A percentile compares a stretch with the other conserved stretches of the same genome.
Evolutionary conservation across 2,113 vertebrate species (phyloP).

Genomic region (Ophthalmolycus amberensis): DNA sequence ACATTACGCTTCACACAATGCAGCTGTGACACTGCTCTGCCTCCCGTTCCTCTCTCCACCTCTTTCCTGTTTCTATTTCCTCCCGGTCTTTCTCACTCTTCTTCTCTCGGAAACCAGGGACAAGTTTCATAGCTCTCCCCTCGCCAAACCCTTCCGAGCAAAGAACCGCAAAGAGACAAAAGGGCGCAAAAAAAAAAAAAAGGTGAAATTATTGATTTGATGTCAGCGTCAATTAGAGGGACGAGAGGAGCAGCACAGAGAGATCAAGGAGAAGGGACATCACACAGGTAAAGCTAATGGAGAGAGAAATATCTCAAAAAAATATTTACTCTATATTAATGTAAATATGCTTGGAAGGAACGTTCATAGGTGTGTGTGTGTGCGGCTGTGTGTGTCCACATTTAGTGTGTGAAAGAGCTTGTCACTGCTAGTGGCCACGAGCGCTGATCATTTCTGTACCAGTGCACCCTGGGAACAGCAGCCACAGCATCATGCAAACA

Average conservation of each 20-base stretch:
- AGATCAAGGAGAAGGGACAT: slow-evolving; percentile 15
- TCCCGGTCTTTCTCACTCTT: slow-evolving; percentile 24
- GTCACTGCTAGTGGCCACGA: slow-evolving; percentile 29
- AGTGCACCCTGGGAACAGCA: slow-evolving; percentile 24
- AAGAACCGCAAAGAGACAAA: slow-evolving; percentile 68
- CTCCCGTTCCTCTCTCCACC: slow-evolving; percentile 8
- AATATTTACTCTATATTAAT: neutral
- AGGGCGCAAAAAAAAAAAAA: slow-evolving; percentile 64
- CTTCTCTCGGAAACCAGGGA: slow-evolving; percentile 39
- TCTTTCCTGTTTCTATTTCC: slow-evolving; percentile 33
- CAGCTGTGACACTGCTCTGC: neutral
- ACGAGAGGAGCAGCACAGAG: slow-evolving; percentile 23
- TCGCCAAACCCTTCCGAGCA: slow-evolving; percentile 54
- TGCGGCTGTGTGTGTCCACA: neutral
- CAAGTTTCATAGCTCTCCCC: slow-evolving; percentile 52
- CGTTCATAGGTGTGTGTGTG: neutral
- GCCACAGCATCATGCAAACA: neutral
- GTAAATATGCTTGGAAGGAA: slow-evolving; percentile 14
- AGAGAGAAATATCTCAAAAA: neutral
- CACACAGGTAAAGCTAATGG: slow-evolving; percentile 9
- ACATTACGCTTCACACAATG: slow-evolving; percentile 27
- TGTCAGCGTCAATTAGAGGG: slow-evolving; percentile 76
- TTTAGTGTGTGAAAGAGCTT: slow-evolving; percentile 1
- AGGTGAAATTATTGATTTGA: slow-evolving; percentile 80
- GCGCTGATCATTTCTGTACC: slow-evolving; percentile 16